Conservation (phyloP, 1,140 invertebrate species). For the Sesamia nonagrioides region DNA sequence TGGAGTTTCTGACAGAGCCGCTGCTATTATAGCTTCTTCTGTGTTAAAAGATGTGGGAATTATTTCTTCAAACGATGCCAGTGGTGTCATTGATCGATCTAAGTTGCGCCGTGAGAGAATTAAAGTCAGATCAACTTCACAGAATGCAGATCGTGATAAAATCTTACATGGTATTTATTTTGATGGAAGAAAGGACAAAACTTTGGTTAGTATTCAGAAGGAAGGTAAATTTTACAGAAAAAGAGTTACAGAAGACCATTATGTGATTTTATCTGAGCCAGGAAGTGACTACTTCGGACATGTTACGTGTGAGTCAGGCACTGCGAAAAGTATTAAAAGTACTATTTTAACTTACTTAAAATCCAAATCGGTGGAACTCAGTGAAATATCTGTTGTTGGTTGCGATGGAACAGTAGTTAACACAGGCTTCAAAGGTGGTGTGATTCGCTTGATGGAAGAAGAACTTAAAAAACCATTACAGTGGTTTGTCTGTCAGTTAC, state of each 20-base stretch:
- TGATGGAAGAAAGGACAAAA: slow-evolving; percentile 22
- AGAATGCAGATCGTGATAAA: background rate
- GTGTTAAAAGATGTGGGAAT: background rate
- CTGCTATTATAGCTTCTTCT: background rate
- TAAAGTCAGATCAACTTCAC: background rate
- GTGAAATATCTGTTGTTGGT: slow-evolving; percentile 4
- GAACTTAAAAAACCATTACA: slow-evolving; percentile 26
- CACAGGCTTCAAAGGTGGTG: background rate
- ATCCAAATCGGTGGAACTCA: slow-evolving; percentile 4
- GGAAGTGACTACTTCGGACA: slow-evolving; percentile 34
- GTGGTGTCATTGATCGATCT: background rate
- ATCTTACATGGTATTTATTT: background rate
- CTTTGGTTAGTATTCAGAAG: slow-evolving; percentile 17
- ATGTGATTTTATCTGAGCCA: background rate
- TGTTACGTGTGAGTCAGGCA: slow-evolving; percentile 1
- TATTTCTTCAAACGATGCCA: background rate
- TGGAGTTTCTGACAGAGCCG: background rate
- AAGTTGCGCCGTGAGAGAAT: background rate
- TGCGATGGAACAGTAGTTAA: slow-evolving; percentile 30
- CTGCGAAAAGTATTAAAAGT: slow-evolving; percentile 23
- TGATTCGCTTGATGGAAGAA: background rate
- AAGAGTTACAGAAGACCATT: background rate
- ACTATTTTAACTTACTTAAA: slow-evolving; percentile 7
- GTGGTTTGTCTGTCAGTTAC: slow-evolving; percentile 21
- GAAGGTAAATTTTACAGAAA: background rate